Evolutionary conservation across 2,888 invertebrate species (phyloP), one percentile per base, ranked within the genome.

Genomic region (Amphipoea lucens): DNA sequence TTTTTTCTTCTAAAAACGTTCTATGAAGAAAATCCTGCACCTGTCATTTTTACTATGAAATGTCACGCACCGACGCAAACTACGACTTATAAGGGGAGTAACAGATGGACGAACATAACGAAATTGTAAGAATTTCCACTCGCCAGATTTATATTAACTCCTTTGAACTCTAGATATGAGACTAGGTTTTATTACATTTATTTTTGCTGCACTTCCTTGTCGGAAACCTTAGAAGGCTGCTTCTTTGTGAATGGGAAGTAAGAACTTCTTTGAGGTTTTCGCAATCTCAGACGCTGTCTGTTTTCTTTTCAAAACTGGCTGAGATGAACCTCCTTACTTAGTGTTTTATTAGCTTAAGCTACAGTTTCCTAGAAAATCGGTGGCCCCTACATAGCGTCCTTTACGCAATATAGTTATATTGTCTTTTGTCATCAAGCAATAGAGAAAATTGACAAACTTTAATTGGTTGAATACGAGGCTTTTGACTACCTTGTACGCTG

Each of bases 101-200:
- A 79, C 88, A 88, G 76, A 89, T 83, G 88, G 63, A 81, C 67
- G 69, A 68, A 89, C 89, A 88, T 79, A 71, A 80, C 77, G 72
- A 81, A 79, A 88, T 85, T 85, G 87, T 82, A 78, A 81, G 74
- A 78, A 84, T 73, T 79, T 66, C 79, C 70, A 72, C 75, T 85
- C 79, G 11, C 51, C 45, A 81, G 80, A 86, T 87, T 84, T 79
- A 85, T 88, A 88, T 81, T 79, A 84, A 87, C 81, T 82, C 76
- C 78, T 88, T 89, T 84, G 76, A 87, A 82, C 82, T 85, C 71
- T 81, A 77, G 82, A 79, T 87, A 86, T 76, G 76, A 86, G 72
- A 82, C 78, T 62, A 79, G 76, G 63, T 88, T 78, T 85, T 88
- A 85, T 88, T 81, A 76, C 57, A 70, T 80, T 77, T 79, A 69